phyloP scores from a whole-genome alignment of 2,113 vertebrate genomes.

The Oreochromis aureus region DNA sequence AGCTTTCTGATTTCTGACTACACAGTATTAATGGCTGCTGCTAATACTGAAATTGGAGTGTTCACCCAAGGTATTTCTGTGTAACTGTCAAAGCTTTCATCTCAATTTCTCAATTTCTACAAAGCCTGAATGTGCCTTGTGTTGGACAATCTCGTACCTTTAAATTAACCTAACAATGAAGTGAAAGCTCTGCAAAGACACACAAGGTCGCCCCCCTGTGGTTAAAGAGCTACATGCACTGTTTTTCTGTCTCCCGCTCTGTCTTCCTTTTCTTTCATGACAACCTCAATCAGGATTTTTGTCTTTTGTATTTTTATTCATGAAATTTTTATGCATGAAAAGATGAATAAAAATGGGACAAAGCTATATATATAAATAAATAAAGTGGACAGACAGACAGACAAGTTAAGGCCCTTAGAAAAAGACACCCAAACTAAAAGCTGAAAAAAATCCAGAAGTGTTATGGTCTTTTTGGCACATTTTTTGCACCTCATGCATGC shows the following conservation, averaged over 20 bases:
- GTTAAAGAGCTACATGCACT: background rate
- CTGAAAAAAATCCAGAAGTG: accelerated
- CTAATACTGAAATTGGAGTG: background rate
- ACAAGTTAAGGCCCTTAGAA: background rate
- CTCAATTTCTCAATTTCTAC: background rate
- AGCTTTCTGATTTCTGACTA: background rate
- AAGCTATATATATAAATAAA: accelerated
- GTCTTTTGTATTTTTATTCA: no score
- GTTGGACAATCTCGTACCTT: background rate
- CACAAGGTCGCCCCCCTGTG: background rate
- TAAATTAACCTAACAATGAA: background rate
- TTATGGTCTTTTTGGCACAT: background rate
- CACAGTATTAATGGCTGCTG: background rate
- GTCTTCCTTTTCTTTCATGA: no score
- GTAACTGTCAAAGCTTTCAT: background rate
- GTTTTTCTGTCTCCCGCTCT: background rate
- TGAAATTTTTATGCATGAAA: no score
- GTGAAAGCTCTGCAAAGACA: background rate
- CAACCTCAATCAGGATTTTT: no score
- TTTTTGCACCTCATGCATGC: background rate
- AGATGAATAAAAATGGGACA: no score
- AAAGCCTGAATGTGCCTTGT: background rate
- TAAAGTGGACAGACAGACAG: background rate
- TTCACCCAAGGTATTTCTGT: background rate
- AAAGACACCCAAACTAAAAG: background rate